Base-by-base conservation (phyloP, 2,888 invertebrate genomes). In the Polymixis flavicincta region DNA sequence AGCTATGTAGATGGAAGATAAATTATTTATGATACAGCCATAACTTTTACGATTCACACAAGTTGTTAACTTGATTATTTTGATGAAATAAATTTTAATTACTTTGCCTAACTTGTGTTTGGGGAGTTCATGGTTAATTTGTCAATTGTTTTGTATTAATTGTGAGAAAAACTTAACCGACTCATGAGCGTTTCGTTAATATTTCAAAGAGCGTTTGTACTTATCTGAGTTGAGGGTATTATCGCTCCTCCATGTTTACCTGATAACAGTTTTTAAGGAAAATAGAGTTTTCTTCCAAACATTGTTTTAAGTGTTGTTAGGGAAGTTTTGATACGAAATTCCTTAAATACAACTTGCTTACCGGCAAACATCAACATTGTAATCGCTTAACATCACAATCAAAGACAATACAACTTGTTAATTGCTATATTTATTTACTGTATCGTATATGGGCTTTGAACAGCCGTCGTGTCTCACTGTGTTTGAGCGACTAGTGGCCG, bases 1-100 rank as follows among this genome's bases (percentile, higher is more conserved):
- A 66, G 85, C 78, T 78, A 84, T 84, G 82, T 65, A 82, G 87
- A 85, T 85, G 70, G 32, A 42, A 82, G 85, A 84, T 84, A 82
- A 75, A 82, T 75, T 80, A 72, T 78, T 83, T 83, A 83, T 83
- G 77, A 75, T 74, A 69, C 68, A 83, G 68, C 57, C 60, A 74
- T 84, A 80, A 84, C 63, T 80, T 84, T 77, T 71, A 80, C 77
- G 68, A 73, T 64, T 67, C 60, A 64, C 60, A 64, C 45, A 64
- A 75, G 79, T 83, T 69, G 77, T 80, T 83, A 73, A 83, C 67
- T 77, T 80, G 72, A 84, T 80, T 73, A 73, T 84, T 83, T 80
- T 71, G 37, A 71, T 71, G 57, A 64, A 80, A 84, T 84, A 69
- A 77, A 80, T 71, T 82, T 84, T 73, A 59, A 64, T 80, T 73